phyloP scores from a whole-genome alignment of 2,113 vertebrate species.

The Urocynchramus pylzowi region DNA sequence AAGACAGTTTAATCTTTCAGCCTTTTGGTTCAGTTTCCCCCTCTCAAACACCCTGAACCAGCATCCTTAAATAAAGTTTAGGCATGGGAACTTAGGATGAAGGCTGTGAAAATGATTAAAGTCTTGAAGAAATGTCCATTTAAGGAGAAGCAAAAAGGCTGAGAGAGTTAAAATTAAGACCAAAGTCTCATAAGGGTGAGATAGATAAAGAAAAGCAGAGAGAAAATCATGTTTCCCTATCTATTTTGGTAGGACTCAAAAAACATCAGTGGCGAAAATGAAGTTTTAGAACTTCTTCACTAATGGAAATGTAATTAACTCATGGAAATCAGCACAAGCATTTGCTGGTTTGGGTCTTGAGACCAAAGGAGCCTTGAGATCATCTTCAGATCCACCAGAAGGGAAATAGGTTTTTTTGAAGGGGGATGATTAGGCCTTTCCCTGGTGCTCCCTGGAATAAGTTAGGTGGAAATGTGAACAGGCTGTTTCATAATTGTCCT shows the following conservation, averaged over 20 bases:
- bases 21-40: not conserved
- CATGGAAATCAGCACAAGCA: not conserved
- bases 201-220: not conserved
- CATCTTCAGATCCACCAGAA: not conserved
- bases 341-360: not conserved
- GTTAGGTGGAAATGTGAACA: not conserved
- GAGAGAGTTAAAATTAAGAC: not conserved
- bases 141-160: not conserved
- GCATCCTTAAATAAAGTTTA: not conserved
- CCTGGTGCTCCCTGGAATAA: not conserved
- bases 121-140: not conserved
- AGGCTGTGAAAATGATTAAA: slow-evolving; percentile 16
- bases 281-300: slow-evolving; percentile 28
- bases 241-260: not conserved
- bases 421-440: not conserved
- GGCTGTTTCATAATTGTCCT: slow-evolving; percentile 53
- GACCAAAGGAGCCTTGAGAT: not conserved
- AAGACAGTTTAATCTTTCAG: not conserved
- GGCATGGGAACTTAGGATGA: not conserved
- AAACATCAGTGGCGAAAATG: not conserved
- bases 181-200: not conserved
- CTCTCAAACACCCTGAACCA: not conserved
- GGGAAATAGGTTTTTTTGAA: not conserved
- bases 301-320: slow-evolving; percentile 52
- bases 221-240: not conserved